These are phyloP conservation scores for Archilochus colubris DNA, from an alignment of 2,113 vertebrate species.

Conservation along the genomic window DNA sequence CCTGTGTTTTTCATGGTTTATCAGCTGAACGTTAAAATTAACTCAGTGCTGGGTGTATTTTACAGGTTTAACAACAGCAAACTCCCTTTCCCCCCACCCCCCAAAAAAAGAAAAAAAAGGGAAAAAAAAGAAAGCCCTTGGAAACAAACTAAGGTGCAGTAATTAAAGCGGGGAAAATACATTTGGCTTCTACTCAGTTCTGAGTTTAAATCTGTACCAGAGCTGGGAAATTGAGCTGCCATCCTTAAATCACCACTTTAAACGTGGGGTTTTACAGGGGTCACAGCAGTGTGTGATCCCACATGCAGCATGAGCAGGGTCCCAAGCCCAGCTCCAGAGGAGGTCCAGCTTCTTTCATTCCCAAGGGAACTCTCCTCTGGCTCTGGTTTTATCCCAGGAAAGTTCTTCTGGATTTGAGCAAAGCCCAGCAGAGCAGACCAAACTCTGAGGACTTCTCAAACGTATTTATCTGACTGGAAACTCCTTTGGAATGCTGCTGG, in stretches of 20 bases:
- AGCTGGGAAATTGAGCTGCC: background rate
- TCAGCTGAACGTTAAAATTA: conserved; percentile 31
- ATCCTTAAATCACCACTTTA: background rate
- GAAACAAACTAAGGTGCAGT: background rate
- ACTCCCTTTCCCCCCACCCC: too few species aligned
- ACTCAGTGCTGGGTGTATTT: background rate
- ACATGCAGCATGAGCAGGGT: rapidly evolving
- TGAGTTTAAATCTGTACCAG: background rate
- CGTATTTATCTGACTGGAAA: rapidly evolving
- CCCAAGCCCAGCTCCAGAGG: background rate
- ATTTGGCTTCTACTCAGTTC: background rate
- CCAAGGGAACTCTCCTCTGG: background rate
- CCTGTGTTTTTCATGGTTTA: conserved; percentile 35
- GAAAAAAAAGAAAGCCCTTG: background rate
- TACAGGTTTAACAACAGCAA: background rate
- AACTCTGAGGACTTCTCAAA: rapidly evolving
- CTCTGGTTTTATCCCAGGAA: rapidly evolving
- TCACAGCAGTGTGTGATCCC: background rate
- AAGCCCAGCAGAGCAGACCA: background rate
- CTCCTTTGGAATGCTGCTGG: rapidly evolving
- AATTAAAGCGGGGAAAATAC: background rate
- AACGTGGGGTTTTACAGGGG: background rate
- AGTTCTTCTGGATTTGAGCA: background rate
- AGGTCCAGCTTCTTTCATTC: background rate
- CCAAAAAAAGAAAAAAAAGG: background rate